Evolutionary conservation across 53 echinoderm and acorn worm species (phyloP).

Genomic region (Luidia sarsii): DNA sequence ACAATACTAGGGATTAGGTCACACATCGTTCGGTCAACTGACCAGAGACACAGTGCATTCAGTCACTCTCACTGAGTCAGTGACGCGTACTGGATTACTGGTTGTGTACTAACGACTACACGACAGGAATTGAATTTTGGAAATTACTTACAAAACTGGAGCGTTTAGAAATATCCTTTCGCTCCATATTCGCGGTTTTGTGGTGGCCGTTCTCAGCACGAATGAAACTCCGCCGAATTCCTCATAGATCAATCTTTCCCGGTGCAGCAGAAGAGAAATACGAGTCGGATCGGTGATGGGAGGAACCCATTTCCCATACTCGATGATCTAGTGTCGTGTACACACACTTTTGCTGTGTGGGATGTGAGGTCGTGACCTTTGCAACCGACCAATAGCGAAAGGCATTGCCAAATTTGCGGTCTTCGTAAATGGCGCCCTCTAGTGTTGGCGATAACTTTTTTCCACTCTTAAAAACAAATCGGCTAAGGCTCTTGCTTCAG

Average conservation of each 20-base stretch:
- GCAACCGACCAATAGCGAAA: conserved; percentile 40
- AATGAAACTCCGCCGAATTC: neutral
- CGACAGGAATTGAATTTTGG: neutral
- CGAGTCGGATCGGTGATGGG: conserved; percentile 9
- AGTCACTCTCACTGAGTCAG: no score
- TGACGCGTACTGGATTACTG: no score
- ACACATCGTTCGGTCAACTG: no score
- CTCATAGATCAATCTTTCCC: neutral
- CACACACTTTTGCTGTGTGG: conserved; percentile 13
- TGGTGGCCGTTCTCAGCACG: neutral
- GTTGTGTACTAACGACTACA: neutral
- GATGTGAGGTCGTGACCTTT: conserved; percentile 29
- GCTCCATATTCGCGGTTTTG: conserved; percentile 40
- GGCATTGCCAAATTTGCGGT: neutral
- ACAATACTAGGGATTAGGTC: no score
- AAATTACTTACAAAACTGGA: conserved; percentile 68
- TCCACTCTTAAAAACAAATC: no score
- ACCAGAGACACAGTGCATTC: no score
- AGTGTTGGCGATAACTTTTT: neutral
- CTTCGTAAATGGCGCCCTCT: conserved; percentile 33
- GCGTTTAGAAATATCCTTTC: conserved; percentile 61
- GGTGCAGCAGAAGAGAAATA: no score
- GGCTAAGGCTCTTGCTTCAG: no score
- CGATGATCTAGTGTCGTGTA: no score
- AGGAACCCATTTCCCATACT: conserved; percentile 24